phyloP scores from a whole-genome alignment of 2,797 vertebrate species.

The Fundulus diaphanus region DNA sequence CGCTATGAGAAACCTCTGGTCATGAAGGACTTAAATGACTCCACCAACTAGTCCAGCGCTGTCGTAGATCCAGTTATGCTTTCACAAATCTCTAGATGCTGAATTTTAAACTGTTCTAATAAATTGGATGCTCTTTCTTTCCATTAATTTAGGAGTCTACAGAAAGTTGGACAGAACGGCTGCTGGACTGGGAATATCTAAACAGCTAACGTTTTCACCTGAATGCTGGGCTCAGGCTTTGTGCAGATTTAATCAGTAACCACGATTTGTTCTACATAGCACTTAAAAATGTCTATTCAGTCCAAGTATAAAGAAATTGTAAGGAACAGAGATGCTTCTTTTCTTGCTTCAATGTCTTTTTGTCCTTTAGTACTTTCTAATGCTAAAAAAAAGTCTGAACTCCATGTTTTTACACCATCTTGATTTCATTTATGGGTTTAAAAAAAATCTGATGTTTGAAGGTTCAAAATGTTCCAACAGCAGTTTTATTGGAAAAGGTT shows the following conservation, averaged over 20 bases:
- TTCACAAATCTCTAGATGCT: not conserved
- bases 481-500: not conserved
- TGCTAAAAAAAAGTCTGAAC: not conserved
- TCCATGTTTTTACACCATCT: no score
- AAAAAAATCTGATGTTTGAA: not conserved
- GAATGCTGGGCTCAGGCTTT: not conserved
- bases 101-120: not conserved
- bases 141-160: not conserved
- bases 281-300: not conserved
- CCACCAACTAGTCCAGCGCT: not conserved
- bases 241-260: no score
- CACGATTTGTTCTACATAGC: not conserved
- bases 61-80: not conserved
- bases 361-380: no score
- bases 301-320: no score
- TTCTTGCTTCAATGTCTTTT: not conserved
- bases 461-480: constrained; percentile 1
- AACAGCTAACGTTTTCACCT: no score
- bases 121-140: not conserved
- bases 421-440: not conserved
- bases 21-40: not conserved
- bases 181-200: not conserved
- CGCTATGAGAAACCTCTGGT: not conserved
- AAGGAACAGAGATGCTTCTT: not conserved
- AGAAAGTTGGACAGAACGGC: not conserved